phyloP scores from a whole-genome alignment of 2,888 invertebrate genomes.

The Crepidodera aurea region DNA sequence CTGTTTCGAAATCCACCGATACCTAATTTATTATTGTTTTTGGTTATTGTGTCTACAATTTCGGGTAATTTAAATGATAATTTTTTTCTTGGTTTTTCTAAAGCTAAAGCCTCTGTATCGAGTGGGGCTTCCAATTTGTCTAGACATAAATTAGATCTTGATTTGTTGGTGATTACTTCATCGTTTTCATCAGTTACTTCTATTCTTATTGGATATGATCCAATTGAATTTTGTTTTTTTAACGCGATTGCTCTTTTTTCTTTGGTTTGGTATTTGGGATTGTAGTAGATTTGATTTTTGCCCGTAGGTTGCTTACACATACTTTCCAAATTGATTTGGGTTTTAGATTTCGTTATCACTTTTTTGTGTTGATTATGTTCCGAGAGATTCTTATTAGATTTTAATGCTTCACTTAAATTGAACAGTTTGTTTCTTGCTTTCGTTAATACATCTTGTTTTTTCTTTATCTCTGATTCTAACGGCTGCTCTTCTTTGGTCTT shows the following conservation, averaged over 20 bases:
- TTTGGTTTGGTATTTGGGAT: slow-evolving; percentile 36
- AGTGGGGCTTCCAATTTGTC: slow-evolving; percentile 56
- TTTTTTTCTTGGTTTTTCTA: slow-evolving; percentile 80
- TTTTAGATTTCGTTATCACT: slow-evolving; percentile 56
- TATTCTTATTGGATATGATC: slow-evolving; percentile 56
- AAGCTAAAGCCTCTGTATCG: slow-evolving; percentile 61
- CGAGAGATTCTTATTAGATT: slow-evolving; percentile 57
- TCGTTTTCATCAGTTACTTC: slow-evolving; percentile 51
- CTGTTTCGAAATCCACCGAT: slow-evolving; percentile 9
- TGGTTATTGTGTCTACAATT: slow-evolving; percentile 57
- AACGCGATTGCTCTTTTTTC: slow-evolving; percentile 41
- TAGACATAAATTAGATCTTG: slow-evolving; percentile 53
- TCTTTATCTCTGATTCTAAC: slow-evolving; percentile 59
- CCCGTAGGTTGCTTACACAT: slow-evolving; percentile 61
- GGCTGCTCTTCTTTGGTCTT: slow-evolving; percentile 60
- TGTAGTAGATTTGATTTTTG: slow-evolving; percentile 52
- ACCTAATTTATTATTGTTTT: slow-evolving; percentile 19
- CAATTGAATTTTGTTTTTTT: slow-evolving; percentile 58
- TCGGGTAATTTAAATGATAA: slow-evolving; percentile 88
- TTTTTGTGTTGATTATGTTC: slow-evolving; percentile 50
- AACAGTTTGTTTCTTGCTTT: slow-evolving; percentile 57
- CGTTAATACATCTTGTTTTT: slow-evolving; percentile 59
- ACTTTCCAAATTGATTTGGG: slow-evolving; percentile 63
- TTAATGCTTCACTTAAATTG: slow-evolving; percentile 60
- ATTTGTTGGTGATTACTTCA: slow-evolving; percentile 45